Base-by-base conservation (phyloP, 2,797 vertebrate species). In the Spondyliosoma cantharus region DNA sequence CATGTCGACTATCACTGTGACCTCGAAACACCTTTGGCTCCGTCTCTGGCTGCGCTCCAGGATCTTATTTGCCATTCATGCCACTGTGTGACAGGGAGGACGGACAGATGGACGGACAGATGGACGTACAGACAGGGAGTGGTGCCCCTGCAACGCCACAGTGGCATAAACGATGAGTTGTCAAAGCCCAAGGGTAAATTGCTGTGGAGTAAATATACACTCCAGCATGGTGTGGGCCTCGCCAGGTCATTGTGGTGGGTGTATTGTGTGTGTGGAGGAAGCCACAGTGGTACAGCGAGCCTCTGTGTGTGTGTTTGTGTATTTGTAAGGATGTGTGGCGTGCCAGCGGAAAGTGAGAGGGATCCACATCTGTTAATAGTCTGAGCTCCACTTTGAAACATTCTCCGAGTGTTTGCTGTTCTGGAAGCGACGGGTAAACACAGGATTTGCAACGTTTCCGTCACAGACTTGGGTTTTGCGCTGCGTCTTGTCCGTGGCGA, bases 141-240 rank as follows among this genome's bases (percentile, higher is more conserved):
- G 91, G 89, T 90, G 82, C 85, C 83, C 85, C 87, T 80, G 80
- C 80, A 80, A 77, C 17, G 81, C 90, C 91, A 89, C 87, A 89
- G 83, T 90, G 86, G 90, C 87, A 89, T 84, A 92, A 91, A 90
- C 86, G 62, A 90, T 93, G 90, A 93, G 86, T 85, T 92, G 91
- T 92, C 87, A 86, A 91, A 92, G 81, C 87, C 83, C 75, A 69
- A 78, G 82, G 76, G 80, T 92, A 92, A 91, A 91, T 92, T 91
- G 86, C 89, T 91, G 90, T 85, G 88, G 86, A 89, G 87, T 91
- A 93, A 93, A 90, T 92, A 92, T 86, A 92, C 17, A 71, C 82
- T 89, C 24, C 77, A 78, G 84, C 77, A 57, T 81, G 61, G 86
- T 68, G 85, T 53, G 63, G 87, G 87, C 74, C 74, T 65, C 5